These are phyloP conservation scores for Stomatorhinus walkeri DNA, from an alignment of 2,797 vertebrate species.

Conservation along the genomic window DNA sequence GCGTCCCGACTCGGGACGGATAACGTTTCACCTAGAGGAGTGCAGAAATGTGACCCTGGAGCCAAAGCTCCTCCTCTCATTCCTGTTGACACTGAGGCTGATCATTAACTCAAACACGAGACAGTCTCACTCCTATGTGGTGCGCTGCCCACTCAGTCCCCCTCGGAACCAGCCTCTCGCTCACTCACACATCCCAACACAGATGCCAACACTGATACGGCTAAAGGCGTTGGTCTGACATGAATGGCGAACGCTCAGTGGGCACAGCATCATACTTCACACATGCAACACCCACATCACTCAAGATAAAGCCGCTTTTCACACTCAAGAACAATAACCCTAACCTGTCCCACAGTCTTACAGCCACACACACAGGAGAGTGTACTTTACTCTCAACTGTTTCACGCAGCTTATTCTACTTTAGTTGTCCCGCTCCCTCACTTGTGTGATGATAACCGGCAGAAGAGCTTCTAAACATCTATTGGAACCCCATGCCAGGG, in stretches of 20 bases:
- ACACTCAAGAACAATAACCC: background rate
- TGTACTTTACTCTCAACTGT: background rate
- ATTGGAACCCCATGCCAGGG: background rate
- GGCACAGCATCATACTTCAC: background rate
- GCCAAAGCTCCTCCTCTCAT: conserved; percentile 35
- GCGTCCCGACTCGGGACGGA: background rate
- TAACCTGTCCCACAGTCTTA: background rate
- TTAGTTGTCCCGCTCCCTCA: background rate
- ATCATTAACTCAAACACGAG: conserved; percentile 54
- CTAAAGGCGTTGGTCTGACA: background rate
- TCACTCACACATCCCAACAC: background rate
- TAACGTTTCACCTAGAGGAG: conserved; percentile 32
- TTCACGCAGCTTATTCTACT: background rate
- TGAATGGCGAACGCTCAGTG: background rate
- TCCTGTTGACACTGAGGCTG: conserved; percentile 54
- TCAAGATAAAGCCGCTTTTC: background rate
- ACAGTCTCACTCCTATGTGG: background rate
- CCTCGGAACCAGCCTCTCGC: background rate
- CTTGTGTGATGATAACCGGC: background rate
- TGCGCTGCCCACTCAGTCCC: background rate
- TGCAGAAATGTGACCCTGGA: conserved; percentile 43
- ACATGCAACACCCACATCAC: background rate
- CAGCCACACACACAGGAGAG: background rate
- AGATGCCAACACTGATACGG: background rate
- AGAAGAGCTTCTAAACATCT: background rate